These are phyloP conservation scores for Boleophthalmus pectinirostris DNA, from an alignment of 2,113 vertebrate genomes.

Conservation along the genomic window DNA sequence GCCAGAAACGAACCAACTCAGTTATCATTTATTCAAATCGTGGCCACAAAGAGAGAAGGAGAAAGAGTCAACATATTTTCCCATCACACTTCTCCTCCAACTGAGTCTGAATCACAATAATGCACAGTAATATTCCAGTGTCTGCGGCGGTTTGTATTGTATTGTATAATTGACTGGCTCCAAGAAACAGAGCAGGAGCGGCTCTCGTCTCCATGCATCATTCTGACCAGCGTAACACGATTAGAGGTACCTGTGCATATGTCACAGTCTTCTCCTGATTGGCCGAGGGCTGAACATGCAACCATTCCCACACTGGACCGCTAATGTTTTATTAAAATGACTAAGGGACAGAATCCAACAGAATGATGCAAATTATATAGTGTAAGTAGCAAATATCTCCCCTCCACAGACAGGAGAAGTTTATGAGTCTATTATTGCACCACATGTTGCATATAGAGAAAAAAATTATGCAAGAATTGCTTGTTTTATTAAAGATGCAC, in stretches of 20 bases:
- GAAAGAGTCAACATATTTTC: not conserved
- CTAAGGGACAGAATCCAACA: not conserved
- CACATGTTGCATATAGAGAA: too few species aligned
- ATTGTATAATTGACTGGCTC: not conserved
- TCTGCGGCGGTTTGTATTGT: not conserved
- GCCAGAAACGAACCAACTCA: too few species aligned
- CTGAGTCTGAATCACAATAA: not conserved
- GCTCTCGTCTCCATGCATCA: not conserved
- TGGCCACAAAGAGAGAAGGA: not conserved
- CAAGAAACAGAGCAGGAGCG: not conserved
- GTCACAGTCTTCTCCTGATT: not conserved
- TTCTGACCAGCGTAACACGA: not conserved
- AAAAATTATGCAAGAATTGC: too few species aligned
- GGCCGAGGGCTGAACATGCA: not conserved
- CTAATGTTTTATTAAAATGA: not conserved
- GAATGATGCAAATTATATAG: not conserved
- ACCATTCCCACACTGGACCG: not conserved
- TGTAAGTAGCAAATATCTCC: not conserved
- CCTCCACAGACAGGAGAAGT: not conserved
- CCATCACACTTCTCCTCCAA: not conserved
- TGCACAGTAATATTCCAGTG: not conserved
- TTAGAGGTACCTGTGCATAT: not conserved
- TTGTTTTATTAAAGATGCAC: too few species aligned
- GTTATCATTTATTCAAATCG: too few species aligned
- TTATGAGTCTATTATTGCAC: not conserved